A percentile compares a stretch with the other conserved stretches of the same genome.
Evolutionary conservation across 64 coral and sea anemone genomes (phyloP).

Genomic region (Pocillopora damicornis): DNA sequence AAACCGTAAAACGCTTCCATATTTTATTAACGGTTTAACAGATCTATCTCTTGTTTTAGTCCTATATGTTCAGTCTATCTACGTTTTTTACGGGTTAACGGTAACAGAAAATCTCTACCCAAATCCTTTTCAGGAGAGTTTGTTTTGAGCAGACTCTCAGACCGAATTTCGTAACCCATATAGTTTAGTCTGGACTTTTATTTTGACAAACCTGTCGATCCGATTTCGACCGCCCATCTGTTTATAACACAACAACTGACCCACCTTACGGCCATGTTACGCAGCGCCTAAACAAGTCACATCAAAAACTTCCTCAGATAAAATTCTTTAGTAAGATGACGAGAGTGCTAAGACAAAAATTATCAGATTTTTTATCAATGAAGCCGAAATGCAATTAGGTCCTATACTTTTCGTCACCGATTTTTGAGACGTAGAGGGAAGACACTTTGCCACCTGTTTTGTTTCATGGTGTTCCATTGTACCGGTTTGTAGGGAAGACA

Average conservation of each 20-base stretch:
- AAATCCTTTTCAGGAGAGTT: neutral
- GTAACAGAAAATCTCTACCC: no score
- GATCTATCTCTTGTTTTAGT: no score
- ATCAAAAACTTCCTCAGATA: neutral
- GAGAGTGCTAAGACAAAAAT: neutral
- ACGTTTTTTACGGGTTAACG: no score
- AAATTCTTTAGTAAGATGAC: neutral
- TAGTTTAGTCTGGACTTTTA: neutral
- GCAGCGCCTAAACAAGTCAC: neutral
- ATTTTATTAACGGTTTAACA: no score
- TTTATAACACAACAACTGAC: slow-evolving; percentile 5
- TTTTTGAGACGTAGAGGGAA: neutral
- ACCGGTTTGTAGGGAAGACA: neutral
- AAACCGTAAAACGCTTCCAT: no score
- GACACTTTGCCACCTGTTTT: slow-evolving; percentile 1
- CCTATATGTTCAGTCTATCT: no score
- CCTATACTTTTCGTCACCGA: neutral
- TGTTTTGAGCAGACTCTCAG: neutral
- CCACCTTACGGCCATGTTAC: slow-evolving; percentile 9
- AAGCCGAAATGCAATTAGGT: neutral
- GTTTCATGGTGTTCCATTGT: slow-evolving; percentile 13
- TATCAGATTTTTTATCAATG: neutral
- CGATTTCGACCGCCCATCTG: neutral
- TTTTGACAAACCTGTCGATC: neutral
- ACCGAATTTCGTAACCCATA: neutral